A percentile compares a stretch with the other conserved stretches of the same genome.
phyloP scores from a whole-genome alignment of 2,888 invertebrate genomes.

The Oscheius myriophilus region DNA sequence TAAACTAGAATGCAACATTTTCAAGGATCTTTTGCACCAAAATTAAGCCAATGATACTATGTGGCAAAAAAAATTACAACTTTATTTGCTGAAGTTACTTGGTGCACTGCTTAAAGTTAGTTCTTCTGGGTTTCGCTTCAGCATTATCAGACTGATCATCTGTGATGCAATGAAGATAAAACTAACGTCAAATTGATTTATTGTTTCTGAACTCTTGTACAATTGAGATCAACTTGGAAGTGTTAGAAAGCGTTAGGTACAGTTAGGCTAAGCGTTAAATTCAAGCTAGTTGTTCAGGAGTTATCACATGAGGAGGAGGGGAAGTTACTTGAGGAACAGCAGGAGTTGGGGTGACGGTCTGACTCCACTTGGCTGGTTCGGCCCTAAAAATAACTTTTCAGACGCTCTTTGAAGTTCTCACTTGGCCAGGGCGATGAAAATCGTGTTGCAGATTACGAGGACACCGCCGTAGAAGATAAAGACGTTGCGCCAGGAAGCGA shows the following conservation, averaged over 20 bases:
- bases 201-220: neutral
- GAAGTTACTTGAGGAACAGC: neutral
- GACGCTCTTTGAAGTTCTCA: neutral
- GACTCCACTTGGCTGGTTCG: conserved; percentile 44
- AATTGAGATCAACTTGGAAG: neutral
- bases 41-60: too few relatives aligned
- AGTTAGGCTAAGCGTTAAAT: conserved; percentile 5
- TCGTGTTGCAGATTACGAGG: conserved; percentile 38
- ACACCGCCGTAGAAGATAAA: conserved; percentile 49
- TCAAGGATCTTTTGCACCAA: too few relatives aligned
- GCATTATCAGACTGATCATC: too few relatives aligned
- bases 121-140: too few relatives aligned
- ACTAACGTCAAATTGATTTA: neutral
- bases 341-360: conserved; percentile 12
- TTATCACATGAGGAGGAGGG: conserved; percentile 17
- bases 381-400: conserved; percentile 30
- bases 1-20: too few relatives aligned
- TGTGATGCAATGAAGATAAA: too few relatives aligned
- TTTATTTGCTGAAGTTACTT: too few relatives aligned
- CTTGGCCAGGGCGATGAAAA: conserved; percentile 43
- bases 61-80: too few relatives aligned
- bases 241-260: neutral
- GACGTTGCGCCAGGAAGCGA: conserved; percentile 50
- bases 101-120: too few relatives aligned
- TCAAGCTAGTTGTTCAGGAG: conserved; percentile 16